A percentile compares a stretch with the other conserved stretches of the same genome.
These are phyloP conservation scores for Orthosia cruda DNA, from an alignment of 2,888 invertebrate species.

Conservation along the genomic window DNA sequence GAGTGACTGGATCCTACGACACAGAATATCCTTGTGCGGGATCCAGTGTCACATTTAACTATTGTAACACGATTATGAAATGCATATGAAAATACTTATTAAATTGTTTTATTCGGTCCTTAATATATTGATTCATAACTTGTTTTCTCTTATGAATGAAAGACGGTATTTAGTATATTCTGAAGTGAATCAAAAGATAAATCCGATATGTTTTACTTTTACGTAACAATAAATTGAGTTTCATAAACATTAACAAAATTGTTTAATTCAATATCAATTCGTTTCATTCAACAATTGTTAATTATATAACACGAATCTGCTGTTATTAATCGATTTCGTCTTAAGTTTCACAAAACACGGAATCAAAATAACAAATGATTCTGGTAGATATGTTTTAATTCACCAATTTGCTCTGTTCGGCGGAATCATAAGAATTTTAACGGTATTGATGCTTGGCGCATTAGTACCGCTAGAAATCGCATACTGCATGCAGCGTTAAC, in stretches of 20 bases:
- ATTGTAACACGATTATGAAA: too few species aligned
- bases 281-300: conserved; percentile 18
- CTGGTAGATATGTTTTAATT: conserved; percentile 43
- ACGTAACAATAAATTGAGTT: conserved; percentile 16
- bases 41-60: too few species aligned
- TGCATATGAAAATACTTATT: too few species aligned
- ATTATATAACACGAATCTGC: conserved; percentile 33
- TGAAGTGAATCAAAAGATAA: conserved; percentile 24
- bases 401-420: conserved; percentile 41
- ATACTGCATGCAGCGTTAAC: conserved; percentile 51
- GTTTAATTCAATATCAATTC: conserved; percentile 25
- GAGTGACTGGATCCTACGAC: too few species aligned
- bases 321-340: conserved; percentile 2
- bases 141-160: conserved; percentile 13
- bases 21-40: too few species aligned
- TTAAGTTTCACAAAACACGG: conserved; percentile 23
- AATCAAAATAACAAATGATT: conserved; percentile 26
- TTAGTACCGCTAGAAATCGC: conserved; percentile 58
- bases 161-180: conserved; percentile 25
- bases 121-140: conserved; percentile 28
- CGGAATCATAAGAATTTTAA: conserved; percentile 48
- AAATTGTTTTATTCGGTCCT: too few species aligned
- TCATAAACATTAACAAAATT: conserved; percentile 9
- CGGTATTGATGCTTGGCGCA: conserved; percentile 52
- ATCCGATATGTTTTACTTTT: conserved; percentile 31